Conservation (phyloP, 2,888 invertebrate species). For the Eupithecia centaureata region DNA sequence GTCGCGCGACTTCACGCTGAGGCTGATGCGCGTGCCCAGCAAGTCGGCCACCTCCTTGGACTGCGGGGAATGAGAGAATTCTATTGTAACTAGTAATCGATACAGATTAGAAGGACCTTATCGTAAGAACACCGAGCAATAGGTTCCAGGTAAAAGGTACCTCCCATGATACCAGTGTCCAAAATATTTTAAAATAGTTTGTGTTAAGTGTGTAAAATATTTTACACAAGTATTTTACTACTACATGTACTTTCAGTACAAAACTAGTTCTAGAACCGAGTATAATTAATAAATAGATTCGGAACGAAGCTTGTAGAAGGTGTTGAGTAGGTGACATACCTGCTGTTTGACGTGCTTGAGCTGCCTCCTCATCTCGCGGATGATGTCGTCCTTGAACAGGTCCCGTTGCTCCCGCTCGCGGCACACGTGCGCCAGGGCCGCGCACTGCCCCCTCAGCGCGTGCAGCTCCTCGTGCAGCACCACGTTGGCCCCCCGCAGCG, state of each 20-base stretch:
- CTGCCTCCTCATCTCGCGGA: constrained; percentile 86
- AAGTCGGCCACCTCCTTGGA: constrained; percentile 50
- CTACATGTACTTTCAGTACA: too few relatives aligned
- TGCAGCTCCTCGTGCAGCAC: constrained; percentile 82
- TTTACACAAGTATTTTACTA: too few relatives aligned
- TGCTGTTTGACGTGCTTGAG: constrained; percentile 51
- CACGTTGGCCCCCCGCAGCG: constrained; percentile 76
- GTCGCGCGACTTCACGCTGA: constrained; percentile 36
- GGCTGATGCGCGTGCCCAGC: constrained; percentile 21
- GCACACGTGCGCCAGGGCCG: constrained; percentile 82
- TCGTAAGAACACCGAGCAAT: too few relatives aligned
- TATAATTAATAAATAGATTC: too few relatives aligned
- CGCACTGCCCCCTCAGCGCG: constrained; percentile 79
- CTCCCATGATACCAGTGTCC: too few relatives aligned
- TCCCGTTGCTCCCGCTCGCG: constrained; percentile 80
- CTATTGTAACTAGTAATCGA: too few relatives aligned
- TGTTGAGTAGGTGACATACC: background rate
- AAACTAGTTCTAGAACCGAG: too few relatives aligned
- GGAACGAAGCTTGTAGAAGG: background rate
- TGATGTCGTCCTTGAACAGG: constrained; percentile 86
- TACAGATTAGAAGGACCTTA: too few relatives aligned
- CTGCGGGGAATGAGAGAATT: constrained; percentile 37
- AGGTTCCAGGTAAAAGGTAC: too few relatives aligned
- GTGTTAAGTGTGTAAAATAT: too few relatives aligned
- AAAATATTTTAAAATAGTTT: too few relatives aligned